phyloP scores from a whole-genome alignment of 2,113 vertebrate genomes.

The Ochotona curzoniae region DNA sequence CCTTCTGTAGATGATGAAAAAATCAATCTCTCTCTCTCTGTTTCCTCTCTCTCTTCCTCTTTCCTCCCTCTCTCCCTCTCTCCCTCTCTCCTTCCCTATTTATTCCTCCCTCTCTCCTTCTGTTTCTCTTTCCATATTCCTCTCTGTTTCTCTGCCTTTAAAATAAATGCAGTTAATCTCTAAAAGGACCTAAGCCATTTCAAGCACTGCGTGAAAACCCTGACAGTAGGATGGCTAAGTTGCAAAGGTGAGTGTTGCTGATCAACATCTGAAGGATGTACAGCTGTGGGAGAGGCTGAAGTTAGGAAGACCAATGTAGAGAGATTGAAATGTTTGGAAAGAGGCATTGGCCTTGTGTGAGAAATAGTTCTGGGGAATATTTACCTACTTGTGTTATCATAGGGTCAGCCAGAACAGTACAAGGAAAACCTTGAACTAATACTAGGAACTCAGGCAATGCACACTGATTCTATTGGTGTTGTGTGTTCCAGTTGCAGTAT shows the following conservation, averaged over 20 bases:
- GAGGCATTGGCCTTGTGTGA: background rate
- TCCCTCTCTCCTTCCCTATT: no score
- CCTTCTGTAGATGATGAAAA: no score
- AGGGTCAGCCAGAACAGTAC: background rate
- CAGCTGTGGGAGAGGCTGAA: background rate
- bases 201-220: background rate
- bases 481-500: background rate
- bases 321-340: background rate
- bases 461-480: background rate
- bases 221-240: background rate
- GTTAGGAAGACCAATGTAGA: background rate
- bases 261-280: background rate
- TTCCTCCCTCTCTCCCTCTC: no score
- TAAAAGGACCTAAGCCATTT: background rate
- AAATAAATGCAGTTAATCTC: no score
- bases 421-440: background rate
- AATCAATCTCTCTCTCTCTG: no score
- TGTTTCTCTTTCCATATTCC: no score
- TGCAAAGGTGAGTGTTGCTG: background rate
- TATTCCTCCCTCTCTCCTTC: no score
- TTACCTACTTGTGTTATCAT: rapidly evolving
- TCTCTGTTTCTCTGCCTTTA: no score
- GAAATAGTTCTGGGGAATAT: no score
- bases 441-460: background rate
- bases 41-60: no score